Conservation (phyloP, 2,113 vertebrate species). For the Alaudala cheleensis region DNA sequence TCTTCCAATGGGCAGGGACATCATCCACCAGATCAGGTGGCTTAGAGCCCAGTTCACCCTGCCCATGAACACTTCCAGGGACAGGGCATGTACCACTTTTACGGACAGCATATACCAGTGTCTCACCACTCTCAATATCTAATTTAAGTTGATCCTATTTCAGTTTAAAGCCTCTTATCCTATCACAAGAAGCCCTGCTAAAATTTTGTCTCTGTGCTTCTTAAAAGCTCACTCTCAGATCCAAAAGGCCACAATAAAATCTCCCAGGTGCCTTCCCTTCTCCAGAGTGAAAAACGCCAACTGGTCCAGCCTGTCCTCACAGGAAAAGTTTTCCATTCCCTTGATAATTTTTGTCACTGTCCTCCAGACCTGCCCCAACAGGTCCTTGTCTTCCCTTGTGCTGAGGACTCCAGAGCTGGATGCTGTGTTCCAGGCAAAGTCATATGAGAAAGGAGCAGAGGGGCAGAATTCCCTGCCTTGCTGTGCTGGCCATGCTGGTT, state of each 20-base stretch:
- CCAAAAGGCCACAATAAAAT: not conserved
- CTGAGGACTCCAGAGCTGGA: not conserved
- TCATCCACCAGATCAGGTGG: not conserved
- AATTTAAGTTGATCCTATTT: not conserved
- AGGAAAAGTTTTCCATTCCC: not conserved
- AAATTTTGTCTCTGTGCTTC: not conserved
- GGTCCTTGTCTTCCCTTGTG: too few species aligned
- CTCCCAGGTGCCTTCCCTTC: not conserved
- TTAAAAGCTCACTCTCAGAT: not conserved
- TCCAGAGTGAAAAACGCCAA: not conserved
- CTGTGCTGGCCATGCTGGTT: accelerated
- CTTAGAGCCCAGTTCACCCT: not conserved
- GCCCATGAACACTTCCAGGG: not conserved
- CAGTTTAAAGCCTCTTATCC: not conserved
- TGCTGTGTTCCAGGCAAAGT: not conserved
- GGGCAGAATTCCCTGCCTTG: accelerated
- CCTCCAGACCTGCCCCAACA: not conserved
- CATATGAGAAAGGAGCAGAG: accelerated
- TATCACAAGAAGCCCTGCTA: not conserved
- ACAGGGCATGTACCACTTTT: not conserved
- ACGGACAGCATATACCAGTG: accelerated
- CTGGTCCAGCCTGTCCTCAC: not conserved
- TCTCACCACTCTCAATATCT: not conserved
- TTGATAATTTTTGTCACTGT: not conserved
- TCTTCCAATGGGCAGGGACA: not conserved